Conservation (phyloP, 2,888 invertebrate genomes). For the Brachyptera putata region DNA sequence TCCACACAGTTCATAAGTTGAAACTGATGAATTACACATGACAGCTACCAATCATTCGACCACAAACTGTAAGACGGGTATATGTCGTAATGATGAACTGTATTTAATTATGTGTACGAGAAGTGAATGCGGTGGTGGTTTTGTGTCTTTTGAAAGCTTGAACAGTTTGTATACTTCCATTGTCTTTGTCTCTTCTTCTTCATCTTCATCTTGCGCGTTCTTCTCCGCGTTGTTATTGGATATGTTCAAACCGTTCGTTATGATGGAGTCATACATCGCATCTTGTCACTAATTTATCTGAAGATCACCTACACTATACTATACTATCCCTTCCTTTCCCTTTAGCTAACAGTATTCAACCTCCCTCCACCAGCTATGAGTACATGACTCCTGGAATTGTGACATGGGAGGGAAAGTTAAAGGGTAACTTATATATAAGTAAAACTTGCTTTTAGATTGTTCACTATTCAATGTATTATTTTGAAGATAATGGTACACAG, state of each 20-base stretch:
- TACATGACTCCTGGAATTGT: background rate
- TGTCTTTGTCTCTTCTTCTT: too few relatives aligned
- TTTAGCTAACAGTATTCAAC: too few relatives aligned
- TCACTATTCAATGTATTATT: background rate
- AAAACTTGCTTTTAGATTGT: background rate
- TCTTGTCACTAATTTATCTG: constrained; percentile 20
- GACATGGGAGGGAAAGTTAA: background rate
- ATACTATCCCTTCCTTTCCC: background rate
- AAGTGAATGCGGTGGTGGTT: background rate
- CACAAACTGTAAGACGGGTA: background rate
- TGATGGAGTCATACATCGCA: constrained; percentile 20
- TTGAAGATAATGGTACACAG: too few relatives aligned
- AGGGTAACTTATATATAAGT: background rate
- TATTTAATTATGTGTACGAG: constrained; percentile 13
- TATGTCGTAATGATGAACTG: constrained; percentile 9
- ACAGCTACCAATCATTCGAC: constrained; percentile 6
- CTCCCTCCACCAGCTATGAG: background rate
- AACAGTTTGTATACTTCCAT: background rate
- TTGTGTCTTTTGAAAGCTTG: too few relatives aligned
- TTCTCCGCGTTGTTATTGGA: background rate
- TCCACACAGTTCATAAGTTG: background rate
- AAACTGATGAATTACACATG: background rate
- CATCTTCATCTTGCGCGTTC: background rate
- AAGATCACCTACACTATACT: background rate
- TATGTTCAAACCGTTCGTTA: constrained; percentile 14